Percentiles rank a stretch among this genome's conserved stretches.
Evolutionary conservation across 2,113 vertebrate species (phyloP).

Genomic region (Microtus ochrogaster): DNA sequence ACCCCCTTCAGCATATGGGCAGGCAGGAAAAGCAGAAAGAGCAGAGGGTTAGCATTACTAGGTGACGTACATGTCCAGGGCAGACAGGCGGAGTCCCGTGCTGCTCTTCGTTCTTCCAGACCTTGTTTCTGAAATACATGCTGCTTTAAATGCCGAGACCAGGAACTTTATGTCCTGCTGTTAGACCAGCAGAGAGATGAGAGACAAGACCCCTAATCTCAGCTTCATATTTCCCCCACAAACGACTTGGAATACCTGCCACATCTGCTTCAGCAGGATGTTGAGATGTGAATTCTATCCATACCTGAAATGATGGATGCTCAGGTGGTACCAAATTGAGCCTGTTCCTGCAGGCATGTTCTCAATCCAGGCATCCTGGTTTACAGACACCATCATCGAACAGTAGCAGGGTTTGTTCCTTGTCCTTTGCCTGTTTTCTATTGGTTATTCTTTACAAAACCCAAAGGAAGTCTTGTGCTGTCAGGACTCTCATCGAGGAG

Average conservation of each 20-base stretch:
- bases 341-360: not conserved
- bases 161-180: not conserved
- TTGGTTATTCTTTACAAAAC: not conserved
- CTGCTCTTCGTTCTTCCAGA: constrained; percentile 19
- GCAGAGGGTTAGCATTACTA: not conserved
- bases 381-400: not conserved
- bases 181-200: not conserved
- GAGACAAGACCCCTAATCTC: not conserved
- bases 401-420: not conserved
- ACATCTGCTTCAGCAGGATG: not conserved
- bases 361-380: not conserved
- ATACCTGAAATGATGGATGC: not conserved
- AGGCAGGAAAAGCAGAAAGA: not conserved
- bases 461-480: not conserved
- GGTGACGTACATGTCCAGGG: not conserved
- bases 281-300: not conserved
- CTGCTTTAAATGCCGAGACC: not conserved
- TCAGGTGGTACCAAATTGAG: not conserved
- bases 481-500: not conserved
- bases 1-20: not conserved
- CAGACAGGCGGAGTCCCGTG: not conserved
- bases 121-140: not conserved
- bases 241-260: not conserved
- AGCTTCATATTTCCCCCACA: not conserved
- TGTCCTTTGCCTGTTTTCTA: not conserved